Percentiles rank a stretch among this genome's conserved stretches.
Conservation (phyloP, 1,140 invertebrate genomes). For the Tetramorium simillimum region DNA sequence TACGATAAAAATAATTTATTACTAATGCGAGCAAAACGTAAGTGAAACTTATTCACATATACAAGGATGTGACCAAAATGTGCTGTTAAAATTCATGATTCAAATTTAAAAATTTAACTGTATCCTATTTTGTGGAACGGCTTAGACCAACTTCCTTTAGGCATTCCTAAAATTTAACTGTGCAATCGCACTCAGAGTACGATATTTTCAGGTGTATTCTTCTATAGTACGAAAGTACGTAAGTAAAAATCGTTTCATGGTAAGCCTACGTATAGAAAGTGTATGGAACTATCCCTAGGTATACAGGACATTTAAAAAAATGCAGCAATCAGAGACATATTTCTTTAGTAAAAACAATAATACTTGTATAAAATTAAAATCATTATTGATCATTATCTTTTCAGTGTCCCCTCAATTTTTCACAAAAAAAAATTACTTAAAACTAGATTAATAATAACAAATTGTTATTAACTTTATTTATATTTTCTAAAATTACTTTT, state of each 20-base stretch:
- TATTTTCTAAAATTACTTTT: background rate
- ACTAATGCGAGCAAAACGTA: slow-evolving; percentile 34
- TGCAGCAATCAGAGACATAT: slow-evolving; percentile 21
- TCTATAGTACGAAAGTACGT: slow-evolving; percentile 9
- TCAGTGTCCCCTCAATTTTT: background rate
- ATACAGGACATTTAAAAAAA: slow-evolving; percentile 26
- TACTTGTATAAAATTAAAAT: background rate
- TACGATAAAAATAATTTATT: slow-evolving; percentile 42
- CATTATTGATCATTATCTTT: background rate
- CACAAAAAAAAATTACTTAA: background rate
- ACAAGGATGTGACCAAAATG: slow-evolving; percentile 2
- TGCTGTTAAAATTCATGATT: background rate
- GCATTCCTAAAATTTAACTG: slow-evolving; percentile 5
- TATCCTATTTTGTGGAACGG: background rate
- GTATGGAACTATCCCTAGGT: slow-evolving; percentile 17
- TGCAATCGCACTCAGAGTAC: background rate
- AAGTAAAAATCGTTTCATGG: slow-evolving; percentile 17
- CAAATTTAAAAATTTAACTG: slow-evolving; percentile 15
- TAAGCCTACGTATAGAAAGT: slow-evolving; percentile 10
- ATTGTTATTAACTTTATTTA: background rate
- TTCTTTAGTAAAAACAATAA: background rate
- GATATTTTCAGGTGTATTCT: background rate
- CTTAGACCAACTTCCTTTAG: slow-evolving; percentile 12
- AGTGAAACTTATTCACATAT: background rate
- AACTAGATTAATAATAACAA: slow-evolving; percentile 27